Evolutionary conservation across 1,140 invertebrate species (phyloP), one percentile per base, ranked within the genome.

Genomic region (Tachypleus tridentatus): DNA sequence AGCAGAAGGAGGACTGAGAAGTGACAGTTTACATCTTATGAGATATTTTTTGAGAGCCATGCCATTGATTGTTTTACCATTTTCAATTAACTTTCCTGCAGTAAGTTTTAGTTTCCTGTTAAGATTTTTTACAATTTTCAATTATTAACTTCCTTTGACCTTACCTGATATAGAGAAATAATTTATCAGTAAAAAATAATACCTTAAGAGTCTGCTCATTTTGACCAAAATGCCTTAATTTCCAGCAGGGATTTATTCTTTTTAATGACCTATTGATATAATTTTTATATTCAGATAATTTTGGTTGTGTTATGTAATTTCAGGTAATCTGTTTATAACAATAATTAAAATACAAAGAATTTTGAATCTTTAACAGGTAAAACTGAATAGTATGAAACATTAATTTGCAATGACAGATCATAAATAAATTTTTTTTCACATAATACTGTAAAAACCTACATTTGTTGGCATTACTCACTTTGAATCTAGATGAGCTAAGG

Each of bases 1-100:
- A 63, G 82, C 87, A n/a, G 93, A 95, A 70, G 84, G 84, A 0
- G 81, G 81, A 70, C 75, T 84, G 2, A 77, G 83, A 70, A 84
- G 84, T 69, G 80, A 86, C 79, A 81, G 83, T 64, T 72, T 82
- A 58, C 64, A 62, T 52, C 70, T 58, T 3, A 83, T 91, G 79
- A 88, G 85, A 77, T 88, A 88, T 74, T 74, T 88, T 2, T 72
- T 95, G 0, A 77, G 86, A 69, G 84, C 80, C 3, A 67, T 96
- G 51, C 94, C 94, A 8, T 1, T 96, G 7, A 67, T 92, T 49
- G 85, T 93, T 72, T 84, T 97, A 58, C 88, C 91, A 4, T 87
- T 96, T 71, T 89, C 85, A 9, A 82, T 92, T 49, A 87, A 92
- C 73, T 97, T 97, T 73, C 86, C 91, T n/a, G 83, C 86, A 49